Percentiles rank a stretch among this genome's conserved stretches.
phyloP scores from a whole-genome alignment of 2,888 invertebrate genomes.

The Brassicogethes aeneus region DNA sequence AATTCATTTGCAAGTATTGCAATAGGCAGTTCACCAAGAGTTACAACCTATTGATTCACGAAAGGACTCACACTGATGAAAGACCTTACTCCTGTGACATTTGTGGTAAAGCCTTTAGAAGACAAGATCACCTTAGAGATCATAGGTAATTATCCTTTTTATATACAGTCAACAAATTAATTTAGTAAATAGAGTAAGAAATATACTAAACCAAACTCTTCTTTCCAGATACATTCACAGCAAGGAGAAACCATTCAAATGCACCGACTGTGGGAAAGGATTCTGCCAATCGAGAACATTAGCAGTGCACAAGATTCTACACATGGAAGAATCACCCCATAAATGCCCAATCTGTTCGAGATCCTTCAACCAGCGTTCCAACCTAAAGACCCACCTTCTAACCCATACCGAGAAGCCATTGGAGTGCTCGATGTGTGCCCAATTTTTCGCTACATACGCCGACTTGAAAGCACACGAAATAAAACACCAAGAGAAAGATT shows the following conservation, averaged over 20 bases:
- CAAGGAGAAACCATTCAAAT: conserved; percentile 98
- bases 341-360: conserved; percentile 84
- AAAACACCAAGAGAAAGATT: conserved; percentile 15
- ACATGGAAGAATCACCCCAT: conserved; percentile 88
- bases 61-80: conserved; percentile 94
- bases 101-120: conserved; percentile 89
- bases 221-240: conserved; percentile 85
- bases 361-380: conserved; percentile 87
- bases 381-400: conserved; percentile 81
- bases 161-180: neutral
- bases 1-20: conserved; percentile 97
- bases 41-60: conserved; percentile 95
- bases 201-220: neutral
- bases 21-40: conserved; percentile 96
- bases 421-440: conserved; percentile 33
- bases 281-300: conserved; percentile 96
- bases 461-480: conserved; percentile 35
- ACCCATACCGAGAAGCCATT: conserved; percentile 68
- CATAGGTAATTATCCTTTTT: conserved; percentile 54
- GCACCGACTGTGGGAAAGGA: conserved; percentile 93
- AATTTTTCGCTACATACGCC: conserved; percentile 31
- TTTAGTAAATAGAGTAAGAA: neutral
- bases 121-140: conserved; percentile 89
- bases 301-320: conserved; percentile 90
- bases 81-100: conserved; percentile 94